Conservation (phyloP, 2,113 vertebrate genomes). For the Thunnus maccoyii region DNA sequence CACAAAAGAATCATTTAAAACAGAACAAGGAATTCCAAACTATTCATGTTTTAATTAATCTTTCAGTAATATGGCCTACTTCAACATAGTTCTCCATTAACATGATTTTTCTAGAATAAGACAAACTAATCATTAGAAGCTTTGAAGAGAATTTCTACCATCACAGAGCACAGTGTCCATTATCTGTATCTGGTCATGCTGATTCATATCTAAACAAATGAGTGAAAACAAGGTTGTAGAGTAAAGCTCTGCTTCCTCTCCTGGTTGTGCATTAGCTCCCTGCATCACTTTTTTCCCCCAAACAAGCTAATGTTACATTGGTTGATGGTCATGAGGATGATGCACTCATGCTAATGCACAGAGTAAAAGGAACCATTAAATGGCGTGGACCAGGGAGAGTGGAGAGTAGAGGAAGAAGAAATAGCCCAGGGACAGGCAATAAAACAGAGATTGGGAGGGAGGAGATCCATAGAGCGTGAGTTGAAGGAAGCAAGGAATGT, state of each 20-base stretch:
- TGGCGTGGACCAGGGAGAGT: neutral
- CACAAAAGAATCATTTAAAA: neutral
- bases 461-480: neutral
- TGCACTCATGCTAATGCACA: constrained; percentile 51
- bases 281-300: constrained; percentile 30
- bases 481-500: neutral
- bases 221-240: constrained; percentile 4
- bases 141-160: constrained; percentile 23
- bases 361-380: constrained; percentile 49
- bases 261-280: constrained; percentile 45
- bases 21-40: neutral
- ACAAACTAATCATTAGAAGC: constrained; percentile 6
- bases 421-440: neutral
- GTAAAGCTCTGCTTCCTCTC: constrained; percentile 31
- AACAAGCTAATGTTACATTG: constrained; percentile 45
- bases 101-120: neutral
- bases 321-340: constrained; percentile 30
- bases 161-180: constrained; percentile 13
- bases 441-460: neutral
- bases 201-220: constrained; percentile 32
- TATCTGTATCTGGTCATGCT: constrained; percentile 8
- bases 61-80: neutral
- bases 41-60: neutral
- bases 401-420: neutral
- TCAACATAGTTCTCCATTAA: neutral